phyloP scores from a whole-genome alignment of 2,888 invertebrate species.

The Polymixis lichenea region DNA sequence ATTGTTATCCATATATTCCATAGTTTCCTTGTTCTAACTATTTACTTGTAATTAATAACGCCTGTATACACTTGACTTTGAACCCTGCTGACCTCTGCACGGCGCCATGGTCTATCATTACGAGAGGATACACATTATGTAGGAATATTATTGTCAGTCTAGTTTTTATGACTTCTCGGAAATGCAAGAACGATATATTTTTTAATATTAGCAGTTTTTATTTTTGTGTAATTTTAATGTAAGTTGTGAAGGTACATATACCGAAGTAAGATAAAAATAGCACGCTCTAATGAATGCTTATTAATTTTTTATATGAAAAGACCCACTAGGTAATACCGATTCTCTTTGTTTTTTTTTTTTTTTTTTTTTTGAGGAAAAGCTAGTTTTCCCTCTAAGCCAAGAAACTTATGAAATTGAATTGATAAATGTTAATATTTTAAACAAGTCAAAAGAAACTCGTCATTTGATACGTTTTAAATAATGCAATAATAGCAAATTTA shows the following conservation, averaged over 20 bases:
- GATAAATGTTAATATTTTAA: too few relatives aligned
- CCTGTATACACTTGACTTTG: slow-evolving; percentile 43
- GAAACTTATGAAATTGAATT: too few relatives aligned
- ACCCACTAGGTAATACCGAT: not conserved
- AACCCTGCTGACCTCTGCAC: slow-evolving; percentile 30
- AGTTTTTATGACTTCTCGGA: slow-evolving; percentile 26
- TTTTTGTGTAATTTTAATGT: not conserved
- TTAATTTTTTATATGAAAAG: not conserved
- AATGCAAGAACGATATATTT: not conserved
- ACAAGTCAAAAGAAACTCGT: too few relatives aligned
- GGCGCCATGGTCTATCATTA: slow-evolving; percentile 24
- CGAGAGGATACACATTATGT: slow-evolving; percentile 6
- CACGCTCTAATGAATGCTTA: not conserved
- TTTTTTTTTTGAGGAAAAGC: too few relatives aligned
- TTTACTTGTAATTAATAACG: slow-evolving; percentile 17
- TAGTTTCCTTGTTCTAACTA: slow-evolving; percentile 28
- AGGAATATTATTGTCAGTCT: not conserved
- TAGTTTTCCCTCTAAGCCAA: too few relatives aligned
- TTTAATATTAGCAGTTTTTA: not conserved
- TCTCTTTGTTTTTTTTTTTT: too few relatives aligned
- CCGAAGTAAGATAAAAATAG: not conserved
- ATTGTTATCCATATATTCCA: slow-evolving; percentile 6
- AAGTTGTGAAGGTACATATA: not conserved
- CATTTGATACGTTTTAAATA: not conserved
- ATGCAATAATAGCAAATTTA: not conserved